Percentiles rank a stretch among this genome's conserved stretches.
Conservation (phyloP, 2,113 vertebrate species). For the Thalassarche chlororhynchos region DNA sequence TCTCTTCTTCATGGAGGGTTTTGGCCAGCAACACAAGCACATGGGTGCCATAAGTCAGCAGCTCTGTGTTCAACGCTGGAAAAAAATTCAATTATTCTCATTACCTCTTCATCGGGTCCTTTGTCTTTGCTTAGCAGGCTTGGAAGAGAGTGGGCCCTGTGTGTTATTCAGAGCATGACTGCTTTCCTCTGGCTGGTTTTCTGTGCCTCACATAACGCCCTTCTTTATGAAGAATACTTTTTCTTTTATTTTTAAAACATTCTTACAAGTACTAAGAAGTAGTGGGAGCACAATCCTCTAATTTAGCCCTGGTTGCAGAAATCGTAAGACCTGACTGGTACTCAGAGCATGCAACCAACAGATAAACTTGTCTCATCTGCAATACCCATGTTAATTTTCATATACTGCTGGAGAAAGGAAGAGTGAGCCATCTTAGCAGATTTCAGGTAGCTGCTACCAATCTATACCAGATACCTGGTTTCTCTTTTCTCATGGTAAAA, state of each 20-base stretch:
- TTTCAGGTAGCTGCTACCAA: neutral
- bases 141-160: neutral
- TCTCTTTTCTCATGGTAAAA: neutral
- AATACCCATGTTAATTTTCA: neutral
- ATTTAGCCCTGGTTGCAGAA: neutral
- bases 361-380: neutral
- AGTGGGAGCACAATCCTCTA: neutral
- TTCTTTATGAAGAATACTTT: neutral
- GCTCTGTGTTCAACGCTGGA: neutral
- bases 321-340: neutral
- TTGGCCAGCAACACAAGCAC: neutral
- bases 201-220: neutral
- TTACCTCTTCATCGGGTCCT: neutral
- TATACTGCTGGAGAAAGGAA: neutral
- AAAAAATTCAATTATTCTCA: slow-evolving; percentile 10
- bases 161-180: slow-evolving; percentile 13
- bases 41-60: neutral
- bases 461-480: neutral
- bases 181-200: neutral
- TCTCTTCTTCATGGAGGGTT: neutral
- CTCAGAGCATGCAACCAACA: neutral
- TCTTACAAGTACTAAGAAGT: neutral
- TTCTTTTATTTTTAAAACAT: neutral
- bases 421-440: neutral
- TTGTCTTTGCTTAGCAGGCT: neutral